Evolutionary conservation across 2,113 vertebrate genomes (phyloP).

Genomic region (Megaceryle maxima): DNA sequence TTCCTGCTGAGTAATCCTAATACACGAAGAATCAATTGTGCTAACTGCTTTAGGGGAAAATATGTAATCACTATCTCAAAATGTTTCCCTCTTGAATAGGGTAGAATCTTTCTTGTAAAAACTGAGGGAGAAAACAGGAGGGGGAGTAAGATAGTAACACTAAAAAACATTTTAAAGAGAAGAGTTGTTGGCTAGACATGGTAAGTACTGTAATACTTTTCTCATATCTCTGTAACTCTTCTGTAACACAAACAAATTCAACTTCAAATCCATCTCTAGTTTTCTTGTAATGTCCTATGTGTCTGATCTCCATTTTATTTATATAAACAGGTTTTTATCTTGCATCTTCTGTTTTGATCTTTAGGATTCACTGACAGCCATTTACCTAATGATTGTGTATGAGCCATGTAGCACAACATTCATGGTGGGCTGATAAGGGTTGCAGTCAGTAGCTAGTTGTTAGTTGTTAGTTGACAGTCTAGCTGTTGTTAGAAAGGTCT

Average conservation of each 20-base stretch:
- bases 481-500: no score
- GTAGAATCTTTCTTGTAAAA: conserved; percentile 47
- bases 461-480: no score
- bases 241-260: conserved; percentile 21
- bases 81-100: conserved; percentile 30
- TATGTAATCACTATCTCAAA: conserved; percentile 61
- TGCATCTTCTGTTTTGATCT: conserved; percentile 58
- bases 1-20: conserved; percentile 52
- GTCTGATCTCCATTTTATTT: conserved; percentile 45
- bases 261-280: background rate
- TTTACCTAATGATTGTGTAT: background rate
- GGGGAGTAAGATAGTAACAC: background rate
- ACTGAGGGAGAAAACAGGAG: background rate
- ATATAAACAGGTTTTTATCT: conserved; percentile 23
- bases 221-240: conserved; percentile 32
- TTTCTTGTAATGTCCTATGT: background rate
- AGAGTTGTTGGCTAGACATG: background rate
- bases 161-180: background rate
- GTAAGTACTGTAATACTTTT: background rate
- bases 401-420: background rate
- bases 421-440: background rate
- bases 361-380: conserved; percentile 6
- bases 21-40: conserved; percentile 60
- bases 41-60: conserved; percentile 38
- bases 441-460: background rate